These are phyloP conservation scores for Harpalus rubripes DNA, from an alignment of 2,888 invertebrate species.

Conservation along the genomic window DNA sequence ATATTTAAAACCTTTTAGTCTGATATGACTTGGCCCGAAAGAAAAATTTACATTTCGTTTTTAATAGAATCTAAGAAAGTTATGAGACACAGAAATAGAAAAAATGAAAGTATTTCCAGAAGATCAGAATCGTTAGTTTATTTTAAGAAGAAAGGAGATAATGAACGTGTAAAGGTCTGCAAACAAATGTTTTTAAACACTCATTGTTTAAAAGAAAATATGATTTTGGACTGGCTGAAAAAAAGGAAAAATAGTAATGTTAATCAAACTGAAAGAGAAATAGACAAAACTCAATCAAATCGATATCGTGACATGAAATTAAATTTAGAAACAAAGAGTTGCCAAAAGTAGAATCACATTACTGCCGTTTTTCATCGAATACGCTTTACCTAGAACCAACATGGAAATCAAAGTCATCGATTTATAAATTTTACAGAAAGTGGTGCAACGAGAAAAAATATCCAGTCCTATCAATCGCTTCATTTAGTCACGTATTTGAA, in stretches of 20 bases:
- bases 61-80: slow-evolving; percentile 21
- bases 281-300: not conserved
- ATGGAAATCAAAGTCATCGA: slow-evolving; percentile 1
- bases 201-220: slow-evolving; percentile 2
- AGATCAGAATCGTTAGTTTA: slow-evolving; percentile 6
- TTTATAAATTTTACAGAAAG: slow-evolving; percentile 32
- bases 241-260: not conserved
- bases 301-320: not conserved
- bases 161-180: slow-evolving; percentile 18
- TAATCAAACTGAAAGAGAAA: not conserved
- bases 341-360: not conserved
- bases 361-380: not conserved
- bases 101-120: not conserved
- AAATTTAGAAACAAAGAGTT: not conserved
- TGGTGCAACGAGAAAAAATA: slow-evolving; percentile 49
- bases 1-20: not conserved
- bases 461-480: slow-evolving; percentile 27
- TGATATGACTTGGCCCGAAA: not conserved
- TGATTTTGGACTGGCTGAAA: not conserved
- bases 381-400: slow-evolving; percentile 5
- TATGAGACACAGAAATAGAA: slow-evolving; percentile 9
- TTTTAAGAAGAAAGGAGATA: not conserved
- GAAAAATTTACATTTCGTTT: slow-evolving; percentile 16
- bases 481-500: slow-evolving; percentile 56
- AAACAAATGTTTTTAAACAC: slow-evolving; percentile 9